A percentile compares a stretch with the other conserved stretches of the same genome.
These are phyloP conservation scores for Saccostrea echinata DNA, from an alignment of 1,140 invertebrate species.

Conservation along the genomic window DNA sequence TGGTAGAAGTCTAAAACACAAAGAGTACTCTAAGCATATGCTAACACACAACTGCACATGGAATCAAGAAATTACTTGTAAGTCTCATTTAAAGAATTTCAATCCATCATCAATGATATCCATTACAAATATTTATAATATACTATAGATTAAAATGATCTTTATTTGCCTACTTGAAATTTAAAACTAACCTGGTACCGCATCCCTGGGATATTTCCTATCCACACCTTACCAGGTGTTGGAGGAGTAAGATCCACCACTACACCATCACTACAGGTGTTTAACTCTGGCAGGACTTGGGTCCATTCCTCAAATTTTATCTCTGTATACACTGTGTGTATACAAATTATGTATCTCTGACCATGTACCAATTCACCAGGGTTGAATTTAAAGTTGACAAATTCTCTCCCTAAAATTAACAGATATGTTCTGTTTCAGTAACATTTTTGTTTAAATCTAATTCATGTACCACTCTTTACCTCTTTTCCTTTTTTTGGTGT, in stretches of 20 bases:
- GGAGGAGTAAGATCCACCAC: conserved; percentile 62
- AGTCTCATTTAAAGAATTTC: no score
- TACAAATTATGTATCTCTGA: conserved; percentile 59
- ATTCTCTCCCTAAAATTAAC: conserved; percentile 52
- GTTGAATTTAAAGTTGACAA: conserved; percentile 52
- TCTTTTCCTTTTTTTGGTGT: no score
- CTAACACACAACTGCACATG: not conserved
- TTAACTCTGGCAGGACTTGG: conserved; percentile 50
- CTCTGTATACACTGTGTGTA: conserved; percentile 55
- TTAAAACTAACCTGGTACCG: conserved; percentile 45
- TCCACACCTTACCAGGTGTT: conserved; percentile 52
- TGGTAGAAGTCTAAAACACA: conserved; percentile 50
- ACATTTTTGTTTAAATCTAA: not conserved
- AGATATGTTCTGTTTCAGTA: no score
- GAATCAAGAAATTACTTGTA: no score
- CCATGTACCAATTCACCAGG: conserved; percentile 54
- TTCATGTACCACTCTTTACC: no score
- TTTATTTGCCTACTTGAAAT: not conserved
- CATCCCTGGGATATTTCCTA: conserved; percentile 41
- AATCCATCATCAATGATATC: not conserved
- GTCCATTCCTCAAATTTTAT: conserved; percentile 57
- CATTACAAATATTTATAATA: not conserved
- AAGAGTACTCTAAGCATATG: not conserved
- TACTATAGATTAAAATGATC: not conserved
- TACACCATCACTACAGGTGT: conserved; percentile 64